Conservation (phyloP, 2,888 invertebrate genomes). For the Carcina quercana region DNA sequence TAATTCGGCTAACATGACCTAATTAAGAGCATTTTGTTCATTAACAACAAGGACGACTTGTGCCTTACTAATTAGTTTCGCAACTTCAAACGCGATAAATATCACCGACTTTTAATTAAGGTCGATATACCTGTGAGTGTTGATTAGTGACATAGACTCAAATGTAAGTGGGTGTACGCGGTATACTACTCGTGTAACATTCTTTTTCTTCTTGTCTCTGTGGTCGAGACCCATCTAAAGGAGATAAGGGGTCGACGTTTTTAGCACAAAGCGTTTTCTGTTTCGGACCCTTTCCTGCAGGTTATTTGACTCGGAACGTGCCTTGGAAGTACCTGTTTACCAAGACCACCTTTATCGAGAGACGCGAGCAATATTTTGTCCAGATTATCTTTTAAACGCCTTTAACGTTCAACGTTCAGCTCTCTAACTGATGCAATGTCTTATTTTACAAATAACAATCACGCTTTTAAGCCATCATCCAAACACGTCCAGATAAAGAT, state of each 20-base stretch:
- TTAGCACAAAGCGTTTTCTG: slow-evolving; percentile 72
- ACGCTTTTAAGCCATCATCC: slow-evolving; percentile 38
- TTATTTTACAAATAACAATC: slow-evolving; percentile 60
- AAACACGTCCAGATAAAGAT: too few relatives aligned
- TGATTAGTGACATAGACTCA: too few relatives aligned
- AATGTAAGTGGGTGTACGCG: too few relatives aligned
- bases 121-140: too few relatives aligned
- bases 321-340: slow-evolving; percentile 57
- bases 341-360: slow-evolving; percentile 56
- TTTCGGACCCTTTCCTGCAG: slow-evolving; percentile 62
- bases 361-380: slow-evolving; percentile 51
- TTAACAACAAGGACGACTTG: too few relatives aligned
- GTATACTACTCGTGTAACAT: too few relatives aligned
- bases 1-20: too few relatives aligned
- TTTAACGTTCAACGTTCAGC: slow-evolving; percentile 47
- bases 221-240: slow-evolving; percentile 56
- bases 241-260: slow-evolving; percentile 71
- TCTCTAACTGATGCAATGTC: slow-evolving; percentile 50
- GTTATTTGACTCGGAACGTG: slow-evolving; percentile 65
- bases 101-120: slow-evolving; percentile 19
- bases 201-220: slow-evolving; percentile 45
- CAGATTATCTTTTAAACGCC: slow-evolving; percentile 59
- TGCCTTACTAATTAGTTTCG: too few relatives aligned
- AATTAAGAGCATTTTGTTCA: too few relatives aligned
- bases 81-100: too few relatives aligned